phyloP scores from a whole-genome alignment of 2,113 vertebrate genomes.

The Balaeniceps rex region DNA sequence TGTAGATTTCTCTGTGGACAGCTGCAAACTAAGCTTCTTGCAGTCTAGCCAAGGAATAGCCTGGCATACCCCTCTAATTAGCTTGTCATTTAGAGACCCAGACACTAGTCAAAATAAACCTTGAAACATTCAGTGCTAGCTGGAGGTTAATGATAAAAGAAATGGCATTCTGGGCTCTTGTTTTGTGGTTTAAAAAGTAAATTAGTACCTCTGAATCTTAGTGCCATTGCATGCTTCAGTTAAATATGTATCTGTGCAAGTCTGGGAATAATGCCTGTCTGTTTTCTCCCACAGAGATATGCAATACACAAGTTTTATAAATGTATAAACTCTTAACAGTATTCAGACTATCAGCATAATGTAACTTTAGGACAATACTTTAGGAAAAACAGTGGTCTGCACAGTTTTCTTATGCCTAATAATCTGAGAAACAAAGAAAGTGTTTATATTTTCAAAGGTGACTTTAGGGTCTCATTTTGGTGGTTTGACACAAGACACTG shows the following conservation, averaged over 20 bases:
- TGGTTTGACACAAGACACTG: neutral
- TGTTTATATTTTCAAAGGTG: neutral
- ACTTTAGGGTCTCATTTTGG: neutral
- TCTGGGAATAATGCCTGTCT: neutral
- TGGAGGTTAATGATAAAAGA: slow-evolving; percentile 53
- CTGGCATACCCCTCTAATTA: slow-evolving; percentile 67
- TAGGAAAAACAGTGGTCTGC: neutral
- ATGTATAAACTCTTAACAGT: neutral
- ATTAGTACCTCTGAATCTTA: neutral
- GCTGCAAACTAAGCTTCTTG: slow-evolving; percentile 42
- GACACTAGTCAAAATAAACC: slow-evolving; percentile 75
- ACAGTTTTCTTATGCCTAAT: neutral
- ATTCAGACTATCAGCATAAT: neutral
- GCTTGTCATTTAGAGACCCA: slow-evolving; percentile 65
- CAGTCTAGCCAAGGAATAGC: slow-evolving; percentile 36
- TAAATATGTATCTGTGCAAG: neutral
- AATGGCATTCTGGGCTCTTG: slow-evolving; percentile 25
- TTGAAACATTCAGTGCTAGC: slow-evolving; percentile 41
- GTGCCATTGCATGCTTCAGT: neutral
- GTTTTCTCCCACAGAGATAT: neutral
- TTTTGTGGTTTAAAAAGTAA: slow-evolving; percentile 31
- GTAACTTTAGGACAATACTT: neutral
- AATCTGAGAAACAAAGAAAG: neutral
- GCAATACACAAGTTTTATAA: neutral
- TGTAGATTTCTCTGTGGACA: slow-evolving; percentile 51